These are phyloP conservation scores for Heteronetta atricapilla DNA, from an alignment of 2,113 vertebrate genomes.

Conservation along the genomic window DNA sequence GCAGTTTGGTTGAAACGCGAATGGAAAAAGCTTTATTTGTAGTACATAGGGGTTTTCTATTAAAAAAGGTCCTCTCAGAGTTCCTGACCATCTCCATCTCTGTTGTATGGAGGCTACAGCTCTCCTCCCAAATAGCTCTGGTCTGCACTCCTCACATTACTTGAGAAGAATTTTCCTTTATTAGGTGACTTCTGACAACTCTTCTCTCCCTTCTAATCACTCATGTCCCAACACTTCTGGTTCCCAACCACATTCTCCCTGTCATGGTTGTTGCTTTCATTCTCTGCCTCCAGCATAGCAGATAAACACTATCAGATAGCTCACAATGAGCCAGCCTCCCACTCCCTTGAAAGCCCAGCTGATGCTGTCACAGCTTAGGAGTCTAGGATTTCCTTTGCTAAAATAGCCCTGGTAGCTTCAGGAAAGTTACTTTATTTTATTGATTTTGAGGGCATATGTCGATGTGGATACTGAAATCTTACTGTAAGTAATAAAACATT, in stretches of 20 bases:
- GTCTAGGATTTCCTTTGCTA: not conserved
- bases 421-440: constrained; percentile 37
- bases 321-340: not conserved
- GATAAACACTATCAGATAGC: not conserved
- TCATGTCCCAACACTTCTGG: not conserved
- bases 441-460: constrained; percentile 9
- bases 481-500: constrained; percentile 37
- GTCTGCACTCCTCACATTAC: not conserved
- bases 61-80: not conserved
- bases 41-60: not conserved
- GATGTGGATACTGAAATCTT: not conserved
- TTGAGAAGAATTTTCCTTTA: not conserved
- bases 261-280: not conserved
- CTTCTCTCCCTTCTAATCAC: not conserved
- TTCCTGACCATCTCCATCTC: not conserved
- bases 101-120: not conserved
- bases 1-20: not conserved
- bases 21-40: not conserved
- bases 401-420: constrained; percentile 2
- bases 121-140: not conserved
- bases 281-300: not conserved
- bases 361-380: not conserved
- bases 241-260: not conserved
- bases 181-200: not conserved
- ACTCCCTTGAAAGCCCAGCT: not conserved